phyloP scores from a whole-genome alignment of 2,888 invertebrate genomes.

The Tricholauxania praeusta region DNA sequence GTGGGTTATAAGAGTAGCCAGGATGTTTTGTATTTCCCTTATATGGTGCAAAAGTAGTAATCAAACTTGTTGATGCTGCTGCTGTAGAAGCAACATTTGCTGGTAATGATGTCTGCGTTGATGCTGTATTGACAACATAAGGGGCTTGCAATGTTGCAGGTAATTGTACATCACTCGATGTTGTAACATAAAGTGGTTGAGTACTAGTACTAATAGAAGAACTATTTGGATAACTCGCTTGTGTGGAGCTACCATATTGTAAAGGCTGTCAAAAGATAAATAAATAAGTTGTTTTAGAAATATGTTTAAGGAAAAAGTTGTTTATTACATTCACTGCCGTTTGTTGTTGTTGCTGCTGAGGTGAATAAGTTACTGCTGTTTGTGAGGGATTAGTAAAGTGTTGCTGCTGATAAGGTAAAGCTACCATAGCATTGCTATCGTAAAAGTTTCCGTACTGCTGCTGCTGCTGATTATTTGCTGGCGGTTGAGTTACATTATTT shows the following conservation, averaged over 20 bases:
- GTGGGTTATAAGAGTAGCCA: slow-evolving; percentile 73
- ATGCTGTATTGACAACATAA: slow-evolving; percentile 26
- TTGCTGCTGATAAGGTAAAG: slow-evolving; percentile 25
- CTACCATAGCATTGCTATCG: neutral
- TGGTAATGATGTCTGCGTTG: slow-evolving; percentile 23
- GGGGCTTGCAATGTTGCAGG: slow-evolving; percentile 24
- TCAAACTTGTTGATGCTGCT: slow-evolving; percentile 23
- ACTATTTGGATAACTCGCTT: neutral
- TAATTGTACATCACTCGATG: slow-evolving; percentile 2
- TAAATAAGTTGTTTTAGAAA: slow-evolving; percentile 21
- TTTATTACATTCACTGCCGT: slow-evolving; percentile 12
- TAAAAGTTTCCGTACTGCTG: slow-evolving; percentile 22
- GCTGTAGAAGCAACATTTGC: slow-evolving; percentile 33
- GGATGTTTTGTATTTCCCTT: slow-evolving; percentile 68
- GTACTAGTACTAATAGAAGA: slow-evolving; percentile 1
- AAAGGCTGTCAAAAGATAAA: neutral
- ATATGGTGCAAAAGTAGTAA: slow-evolving; percentile 27
- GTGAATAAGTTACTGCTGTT: neutral
- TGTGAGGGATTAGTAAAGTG: neutral
- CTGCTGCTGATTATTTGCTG: slow-evolving; percentile 28
- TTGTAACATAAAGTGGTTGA: slow-evolving; percentile 15
- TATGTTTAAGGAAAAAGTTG: slow-evolving; percentile 19
- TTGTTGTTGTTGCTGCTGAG: neutral
- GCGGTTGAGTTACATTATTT: slow-evolving; percentile 21
- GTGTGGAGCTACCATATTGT: slow-evolving; percentile 10